These are phyloP conservation scores for Chrysogorgia sp. DNA, from an alignment of 92 coral and sea anemone species.

Conservation along the genomic window DNA sequence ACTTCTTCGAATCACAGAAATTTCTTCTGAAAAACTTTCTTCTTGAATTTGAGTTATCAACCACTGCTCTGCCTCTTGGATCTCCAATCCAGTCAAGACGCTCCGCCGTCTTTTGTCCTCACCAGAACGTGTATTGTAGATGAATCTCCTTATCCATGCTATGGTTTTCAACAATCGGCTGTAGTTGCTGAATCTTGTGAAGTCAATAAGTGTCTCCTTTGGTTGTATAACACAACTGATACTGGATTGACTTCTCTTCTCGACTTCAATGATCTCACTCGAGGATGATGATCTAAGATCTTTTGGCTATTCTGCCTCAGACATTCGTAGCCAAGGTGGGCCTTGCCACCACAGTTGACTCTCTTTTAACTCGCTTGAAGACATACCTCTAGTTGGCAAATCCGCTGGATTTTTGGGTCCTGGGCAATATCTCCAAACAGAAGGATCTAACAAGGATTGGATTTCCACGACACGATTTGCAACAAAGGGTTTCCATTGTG, in stretches of 20 bases:
- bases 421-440: too few relatives aligned
- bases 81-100: not conserved
- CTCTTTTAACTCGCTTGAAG: too few relatives aligned
- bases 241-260: constrained; percentile 40
- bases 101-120: not conserved
- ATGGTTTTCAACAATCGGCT: too few relatives aligned
- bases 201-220: too few relatives aligned
- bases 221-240: constrained; percentile 45
- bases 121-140: too few relatives aligned
- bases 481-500: too few relatives aligned
- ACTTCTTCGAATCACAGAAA: not conserved
- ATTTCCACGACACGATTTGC: too few relatives aligned
- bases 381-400: not conserved
- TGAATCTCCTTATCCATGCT: too few relatives aligned
- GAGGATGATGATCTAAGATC: too few relatives aligned
- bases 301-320: constrained; percentile 41
- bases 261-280: constrained; percentile 2
- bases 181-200: too few relatives aligned
- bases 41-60: not conserved
- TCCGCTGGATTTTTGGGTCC: not conserved
- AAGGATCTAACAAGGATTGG: too few relatives aligned
- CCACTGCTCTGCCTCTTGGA: constrained; percentile 1
- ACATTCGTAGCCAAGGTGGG: constrained; percentile 37
- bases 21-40: not conserved
- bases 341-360: constrained; percentile 11